phyloP scores from a whole-genome alignment of 2,888 invertebrate species.

The Tetramorium bicarinatum region DNA sequence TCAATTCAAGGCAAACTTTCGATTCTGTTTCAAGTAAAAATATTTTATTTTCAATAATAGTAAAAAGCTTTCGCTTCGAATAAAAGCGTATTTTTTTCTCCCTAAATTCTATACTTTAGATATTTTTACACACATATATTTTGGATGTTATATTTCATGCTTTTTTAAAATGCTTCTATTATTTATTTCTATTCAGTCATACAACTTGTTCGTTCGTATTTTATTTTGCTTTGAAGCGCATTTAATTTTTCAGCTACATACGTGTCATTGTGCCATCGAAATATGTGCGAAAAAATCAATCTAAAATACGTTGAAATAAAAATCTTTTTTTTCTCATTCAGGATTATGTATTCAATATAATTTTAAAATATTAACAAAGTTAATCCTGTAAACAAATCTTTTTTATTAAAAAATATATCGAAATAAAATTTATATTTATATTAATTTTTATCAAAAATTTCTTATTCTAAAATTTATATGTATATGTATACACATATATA shows the following conservation, averaged over 20 bases:
- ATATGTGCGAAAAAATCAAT: slow-evolving; percentile 1
- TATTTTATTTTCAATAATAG: neutral
- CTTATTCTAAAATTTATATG: neutral
- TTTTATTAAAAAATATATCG: neutral
- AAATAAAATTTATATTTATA: slow-evolving; percentile 4
- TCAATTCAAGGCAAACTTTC: neutral
- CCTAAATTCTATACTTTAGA: neutral
- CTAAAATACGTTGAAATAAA: neutral
- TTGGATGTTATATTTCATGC: neutral
- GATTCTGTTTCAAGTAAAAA: neutral
- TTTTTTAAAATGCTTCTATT: slow-evolving; percentile 30
- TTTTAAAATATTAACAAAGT: neutral
- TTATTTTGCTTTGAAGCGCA: slow-evolving; percentile 18
- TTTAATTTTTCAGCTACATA: slow-evolving; percentile 8
- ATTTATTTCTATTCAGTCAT: neutral
- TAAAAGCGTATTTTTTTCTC: neutral
- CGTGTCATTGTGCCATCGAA: slow-evolving; percentile 2
- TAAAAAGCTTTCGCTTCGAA: neutral
- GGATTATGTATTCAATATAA: neutral
- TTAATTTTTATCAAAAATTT: slow-evolving; percentile 1
- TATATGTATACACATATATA: too few species aligned
- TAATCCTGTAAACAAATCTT: neutral
- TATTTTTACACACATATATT: slow-evolving; percentile 3
- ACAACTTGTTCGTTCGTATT: neutral
- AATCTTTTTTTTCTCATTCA: slow-evolving; percentile 3